Evolutionary conservation across 2,797 vertebrate genomes (phyloP), one percentile per base, ranked within the genome.

Genomic region (Amphiprion clarkii): DNA sequence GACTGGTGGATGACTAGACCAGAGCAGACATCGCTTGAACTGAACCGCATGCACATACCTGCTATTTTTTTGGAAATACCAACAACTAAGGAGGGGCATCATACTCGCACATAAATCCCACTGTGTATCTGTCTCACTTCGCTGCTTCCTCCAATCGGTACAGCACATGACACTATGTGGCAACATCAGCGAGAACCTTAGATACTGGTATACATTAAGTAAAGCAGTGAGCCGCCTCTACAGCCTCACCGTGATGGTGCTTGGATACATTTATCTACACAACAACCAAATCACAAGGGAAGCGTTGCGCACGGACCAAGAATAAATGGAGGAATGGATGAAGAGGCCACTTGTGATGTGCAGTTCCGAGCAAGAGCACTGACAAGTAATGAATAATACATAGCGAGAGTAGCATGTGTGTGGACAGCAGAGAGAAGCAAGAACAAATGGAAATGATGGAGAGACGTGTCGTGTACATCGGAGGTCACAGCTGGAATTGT

Each of bases 301-400:
- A 71, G 36, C 14, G 1, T 39, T 19, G 9, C 55, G 64, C 42
- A 33, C 5, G 57, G 39, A 27, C 52, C 63, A 51, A 52, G 42
- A 75, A 56, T 69, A 76, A 64, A 76, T 61, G 62, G 29, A 62
- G 44, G 25, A 81, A 59, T 39, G 57, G 64, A 75, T 76, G 61
- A 52, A 78, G 54, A 74, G 68, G 74, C 54, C 80, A 70, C 61
- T 74, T 68, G 72, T 72, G 66, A 79, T 79, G 61, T 68, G 68
- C 65, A 46, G 39, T 61, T 46, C 62, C 33, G 77, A 49, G 66
- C 58, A 59, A 55, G 27, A 73, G 77, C 57, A 63, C 59, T 81
- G 78, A 69, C 64, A 59, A 75, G 69, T 55, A 14, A 46, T 90
- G 66, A 90, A 87, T 87, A 89, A 87, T 88, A 65, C 69, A 87